Conservation (phyloP, 2,797 vertebrate genomes). For the Pogoniulus pusillus region DNA sequence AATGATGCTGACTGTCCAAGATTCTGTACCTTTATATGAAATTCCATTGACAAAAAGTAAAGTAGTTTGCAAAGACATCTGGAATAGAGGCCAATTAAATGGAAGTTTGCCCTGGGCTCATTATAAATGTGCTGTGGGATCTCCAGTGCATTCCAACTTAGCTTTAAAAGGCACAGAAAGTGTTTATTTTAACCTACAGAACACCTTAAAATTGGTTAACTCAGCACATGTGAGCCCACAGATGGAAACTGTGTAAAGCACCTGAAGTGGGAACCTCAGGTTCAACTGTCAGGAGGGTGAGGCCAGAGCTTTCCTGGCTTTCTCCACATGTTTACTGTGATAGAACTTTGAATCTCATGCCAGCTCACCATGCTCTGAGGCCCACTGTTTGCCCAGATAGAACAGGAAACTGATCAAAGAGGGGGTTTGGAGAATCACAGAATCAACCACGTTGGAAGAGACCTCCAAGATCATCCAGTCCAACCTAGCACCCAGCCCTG, state of each 20-base stretch:
- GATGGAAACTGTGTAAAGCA: background rate
- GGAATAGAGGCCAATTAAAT: background rate
- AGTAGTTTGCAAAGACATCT: background rate
- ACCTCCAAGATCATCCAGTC: too few relatives aligned
- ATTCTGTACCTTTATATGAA: background rate
- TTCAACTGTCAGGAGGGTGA: background rate
- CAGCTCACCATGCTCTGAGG: background rate
- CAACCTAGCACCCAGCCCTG: too few relatives aligned
- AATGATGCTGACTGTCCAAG: background rate
- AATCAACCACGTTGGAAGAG: too few relatives aligned
- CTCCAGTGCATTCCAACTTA: background rate
- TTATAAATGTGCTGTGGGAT: background rate
- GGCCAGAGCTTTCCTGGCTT: background rate
- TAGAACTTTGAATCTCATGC: background rate
- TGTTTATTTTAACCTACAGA: background rate
- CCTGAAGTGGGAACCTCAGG: background rate
- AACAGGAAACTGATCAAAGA: background rate
- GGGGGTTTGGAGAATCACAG: too few relatives aligned
- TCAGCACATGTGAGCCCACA: background rate
- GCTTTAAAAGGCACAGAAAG: background rate
- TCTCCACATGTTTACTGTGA: background rate
- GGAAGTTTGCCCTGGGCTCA: background rate
- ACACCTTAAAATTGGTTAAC: background rate
- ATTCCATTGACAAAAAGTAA: background rate
- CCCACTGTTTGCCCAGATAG: background rate